A percentile compares a stretch with the other conserved stretches of the same genome.
These are phyloP conservation scores for Hycleus phaleratus DNA, from an alignment of 1,140 invertebrate species.

Conservation along the genomic window DNA sequence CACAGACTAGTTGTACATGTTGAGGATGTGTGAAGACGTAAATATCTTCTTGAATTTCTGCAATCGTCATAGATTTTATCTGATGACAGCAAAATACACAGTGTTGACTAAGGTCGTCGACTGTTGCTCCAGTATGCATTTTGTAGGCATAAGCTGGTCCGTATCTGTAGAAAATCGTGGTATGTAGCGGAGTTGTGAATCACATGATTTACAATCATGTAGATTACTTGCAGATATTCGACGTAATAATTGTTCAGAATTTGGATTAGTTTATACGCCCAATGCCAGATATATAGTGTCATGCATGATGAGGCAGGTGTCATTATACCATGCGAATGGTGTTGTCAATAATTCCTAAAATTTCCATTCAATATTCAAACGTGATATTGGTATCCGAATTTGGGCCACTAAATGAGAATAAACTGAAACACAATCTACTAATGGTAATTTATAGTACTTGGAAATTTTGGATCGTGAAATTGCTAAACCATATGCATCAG, in stretches of 20 bases:
- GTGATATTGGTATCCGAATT: too few species aligned
- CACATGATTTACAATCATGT: neutral
- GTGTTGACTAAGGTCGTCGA: neutral
- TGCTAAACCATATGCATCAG: too few species aligned
- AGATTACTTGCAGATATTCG: too few species aligned
- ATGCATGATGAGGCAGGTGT: conserved; percentile 15
- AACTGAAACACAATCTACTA: too few species aligned
- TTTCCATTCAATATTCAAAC: conserved; percentile 1
- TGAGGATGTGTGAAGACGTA: neutral
- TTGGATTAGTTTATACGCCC: neutral
- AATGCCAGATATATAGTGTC: conserved; percentile 7
- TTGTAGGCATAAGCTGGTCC: neutral
- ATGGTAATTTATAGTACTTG: too few species aligned
- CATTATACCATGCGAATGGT: conserved; percentile 17
- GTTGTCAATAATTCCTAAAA: conserved; percentile 11
- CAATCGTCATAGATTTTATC: neutral
- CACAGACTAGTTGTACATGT: neutral
- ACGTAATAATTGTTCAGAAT: too few species aligned
- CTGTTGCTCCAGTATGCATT: neutral
- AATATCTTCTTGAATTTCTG: neutral
- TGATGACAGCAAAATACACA: neutral
- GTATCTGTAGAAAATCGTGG: neutral
- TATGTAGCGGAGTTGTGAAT: neutral
- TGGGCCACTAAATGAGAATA: too few species aligned
- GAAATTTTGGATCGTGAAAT: too few species aligned